A percentile compares a stretch with the other conserved stretches of the same genome.
phyloP scores from a whole-genome alignment of 2,888 invertebrate species.

The Clepsis dumicolana region DNA sequence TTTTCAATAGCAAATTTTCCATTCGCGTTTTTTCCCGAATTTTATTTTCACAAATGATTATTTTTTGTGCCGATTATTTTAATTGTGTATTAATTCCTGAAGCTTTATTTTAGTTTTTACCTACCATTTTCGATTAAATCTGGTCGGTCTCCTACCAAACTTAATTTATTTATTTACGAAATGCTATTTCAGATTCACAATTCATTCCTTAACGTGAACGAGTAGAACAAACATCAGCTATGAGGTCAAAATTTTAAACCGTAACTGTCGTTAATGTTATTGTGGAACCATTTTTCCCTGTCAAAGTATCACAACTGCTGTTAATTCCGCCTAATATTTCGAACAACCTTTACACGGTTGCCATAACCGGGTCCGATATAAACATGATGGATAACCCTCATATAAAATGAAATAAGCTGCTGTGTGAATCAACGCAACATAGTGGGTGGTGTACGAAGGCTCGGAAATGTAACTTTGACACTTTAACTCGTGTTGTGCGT shows the following conservation, averaged over 20 bases:
- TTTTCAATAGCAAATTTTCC: too few species aligned
- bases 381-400: slow-evolving; percentile 80
- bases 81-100: too few species aligned
- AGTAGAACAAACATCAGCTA: background rate
- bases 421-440: slow-evolving; percentile 27
- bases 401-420: slow-evolving; percentile 69
- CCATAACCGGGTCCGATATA: slow-evolving; percentile 76
- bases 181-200: background rate
- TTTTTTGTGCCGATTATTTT: too few species aligned
- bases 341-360: slow-evolving; percentile 77
- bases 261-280: slow-evolving; percentile 60
- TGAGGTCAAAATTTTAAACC: background rate
- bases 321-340: slow-evolving; percentile 82
- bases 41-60: too few species aligned
- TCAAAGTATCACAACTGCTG: slow-evolving; percentile 80
- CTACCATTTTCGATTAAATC: background rate
- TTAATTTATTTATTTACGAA: background rate
- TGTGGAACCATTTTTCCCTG: slow-evolving; percentile 70
- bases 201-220: background rate
- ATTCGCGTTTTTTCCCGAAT: too few species aligned
- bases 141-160: background rate
- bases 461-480: slow-evolving; percentile 11
- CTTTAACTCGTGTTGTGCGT: slow-evolving; percentile 5
- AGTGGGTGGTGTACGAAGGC: slow-evolving; percentile 5
- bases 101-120: too few species aligned